These are phyloP conservation scores for Sparidentex hasta DNA, from an alignment of 2,797 vertebrate genomes.

Conservation along the genomic window DNA sequence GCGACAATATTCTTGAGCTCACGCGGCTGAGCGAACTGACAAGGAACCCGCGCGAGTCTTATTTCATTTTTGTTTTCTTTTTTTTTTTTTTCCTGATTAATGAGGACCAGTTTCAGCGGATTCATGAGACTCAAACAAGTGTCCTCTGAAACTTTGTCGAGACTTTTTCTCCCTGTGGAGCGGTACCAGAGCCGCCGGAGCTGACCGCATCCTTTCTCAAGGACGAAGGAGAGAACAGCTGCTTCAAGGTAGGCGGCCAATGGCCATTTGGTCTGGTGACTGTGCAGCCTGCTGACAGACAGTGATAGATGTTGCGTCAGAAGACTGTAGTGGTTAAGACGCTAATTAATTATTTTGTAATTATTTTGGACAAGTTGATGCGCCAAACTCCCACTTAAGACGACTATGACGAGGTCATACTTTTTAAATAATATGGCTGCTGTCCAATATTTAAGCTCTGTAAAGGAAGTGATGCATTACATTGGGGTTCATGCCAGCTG, in stretches of 20 bases:
- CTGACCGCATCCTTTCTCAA: constrained; percentile 80
- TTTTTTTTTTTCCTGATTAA: constrained; percentile 32
- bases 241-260: constrained; percentile 83
- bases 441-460: neutral
- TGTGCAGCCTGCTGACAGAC: constrained; percentile 23
- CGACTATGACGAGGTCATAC: neutral
- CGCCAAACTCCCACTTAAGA: neutral
- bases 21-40: constrained; percentile 53
- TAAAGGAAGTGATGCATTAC: constrained; percentile 26
- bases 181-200: constrained; percentile 69
- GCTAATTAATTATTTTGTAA: neutral
- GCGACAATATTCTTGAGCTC: constrained; percentile 6
- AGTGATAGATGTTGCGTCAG: neutral
- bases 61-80: constrained; percentile 15
- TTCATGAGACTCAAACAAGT: constrained; percentile 79
- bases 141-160: constrained; percentile 71
- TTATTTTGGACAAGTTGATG: neutral
- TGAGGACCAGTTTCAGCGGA: constrained; percentile 69
- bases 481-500: constrained; percentile 16
- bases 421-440: neutral
- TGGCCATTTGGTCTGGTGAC: constrained; percentile 16
- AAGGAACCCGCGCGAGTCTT: constrained; percentile 41
- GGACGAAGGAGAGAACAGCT: constrained; percentile 74
- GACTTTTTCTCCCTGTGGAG: constrained; percentile 71
- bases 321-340: neutral